Evolutionary conservation across 1,140 invertebrate genomes (phyloP).

Genomic region (Mesaphorura yosii): DNA sequence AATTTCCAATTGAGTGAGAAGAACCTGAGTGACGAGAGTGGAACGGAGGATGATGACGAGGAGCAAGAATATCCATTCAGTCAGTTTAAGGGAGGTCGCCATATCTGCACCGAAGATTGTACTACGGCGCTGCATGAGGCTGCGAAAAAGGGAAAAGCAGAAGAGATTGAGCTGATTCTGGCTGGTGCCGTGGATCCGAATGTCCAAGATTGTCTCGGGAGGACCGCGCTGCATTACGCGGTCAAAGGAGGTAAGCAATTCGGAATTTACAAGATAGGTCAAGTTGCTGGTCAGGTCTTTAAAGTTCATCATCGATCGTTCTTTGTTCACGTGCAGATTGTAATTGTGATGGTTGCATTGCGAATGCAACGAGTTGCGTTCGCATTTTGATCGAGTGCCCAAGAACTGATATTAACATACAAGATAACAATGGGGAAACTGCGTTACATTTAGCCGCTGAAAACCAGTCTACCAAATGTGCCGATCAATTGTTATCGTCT

Average conservation of each 20-base stretch:
- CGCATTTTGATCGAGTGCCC: constrained; percentile 25
- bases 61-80: too few species aligned
- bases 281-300: background rate
- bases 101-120: constrained; percentile 16
- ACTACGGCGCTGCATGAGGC: constrained; percentile 32
- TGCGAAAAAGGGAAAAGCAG: constrained; percentile 38
- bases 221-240: constrained; percentile 15
- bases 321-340: constrained; percentile 14
- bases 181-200: constrained; percentile 36
- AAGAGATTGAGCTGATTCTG: constrained; percentile 39
- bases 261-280: background rate
- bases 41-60: too few species aligned
- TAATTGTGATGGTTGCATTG: constrained; percentile 28
- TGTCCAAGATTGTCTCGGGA: constrained; percentile 28
- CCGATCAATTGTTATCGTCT: constrained; percentile 18
- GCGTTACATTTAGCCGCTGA: constrained; percentile 30
- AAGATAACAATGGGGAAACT: constrained; percentile 27
- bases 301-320: background rate
- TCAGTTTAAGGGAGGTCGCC: too few species aligned
- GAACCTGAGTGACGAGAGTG: too few species aligned
- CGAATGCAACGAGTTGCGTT: constrained; percentile 23
- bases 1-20: too few species aligned
- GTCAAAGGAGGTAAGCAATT: constrained; percentile 10
- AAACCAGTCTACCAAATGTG: constrained; percentile 28
- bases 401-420: constrained; percentile 23